These are phyloP conservation scores for Spodoptera litura DNA, from an alignment of 1,140 invertebrate genomes.

Conservation along the genomic window DNA sequence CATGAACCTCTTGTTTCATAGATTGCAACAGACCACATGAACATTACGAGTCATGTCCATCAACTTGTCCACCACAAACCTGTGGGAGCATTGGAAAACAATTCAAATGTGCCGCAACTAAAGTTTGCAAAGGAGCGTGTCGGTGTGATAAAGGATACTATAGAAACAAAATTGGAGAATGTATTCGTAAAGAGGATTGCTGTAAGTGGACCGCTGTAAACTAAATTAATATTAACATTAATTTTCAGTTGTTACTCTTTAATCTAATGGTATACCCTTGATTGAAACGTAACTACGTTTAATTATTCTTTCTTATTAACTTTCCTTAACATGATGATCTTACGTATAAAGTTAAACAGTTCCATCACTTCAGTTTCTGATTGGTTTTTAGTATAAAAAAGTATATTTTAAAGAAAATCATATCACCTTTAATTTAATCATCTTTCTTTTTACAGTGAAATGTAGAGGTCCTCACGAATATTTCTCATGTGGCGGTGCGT, in stretches of 20 bases:
- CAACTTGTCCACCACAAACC: conserved; percentile 52
- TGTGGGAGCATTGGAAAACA: conserved; percentile 59
- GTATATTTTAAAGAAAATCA: no score
- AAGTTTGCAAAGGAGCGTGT: conserved; percentile 50
- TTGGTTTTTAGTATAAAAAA: neutral
- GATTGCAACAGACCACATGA: conserved; percentile 50
- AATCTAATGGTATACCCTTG: no score
- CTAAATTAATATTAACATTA: no score
- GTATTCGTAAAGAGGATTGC: conserved; percentile 56
- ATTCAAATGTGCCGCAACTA: conserved; percentile 43
- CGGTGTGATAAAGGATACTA: conserved; percentile 58
- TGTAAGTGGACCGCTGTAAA: conserved; percentile 42
- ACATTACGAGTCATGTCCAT: conserved; percentile 53
- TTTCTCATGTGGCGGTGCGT: conserved; percentile 83
- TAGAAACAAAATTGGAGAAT: conserved; percentile 60
- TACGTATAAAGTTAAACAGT: no score
- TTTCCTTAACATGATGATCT: no score
- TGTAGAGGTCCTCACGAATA: conserved; percentile 71
- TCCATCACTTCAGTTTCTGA: neutral
- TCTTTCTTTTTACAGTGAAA: conserved; percentile 53
- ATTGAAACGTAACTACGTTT: no score
- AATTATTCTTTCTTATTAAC: no score
- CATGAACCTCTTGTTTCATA: neutral
- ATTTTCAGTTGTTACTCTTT: no score
- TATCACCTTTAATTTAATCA: no score